These are phyloP conservation scores for Brachionus rubens DNA, from an alignment of 1,140 invertebrate species.

Conservation along the genomic window DNA sequence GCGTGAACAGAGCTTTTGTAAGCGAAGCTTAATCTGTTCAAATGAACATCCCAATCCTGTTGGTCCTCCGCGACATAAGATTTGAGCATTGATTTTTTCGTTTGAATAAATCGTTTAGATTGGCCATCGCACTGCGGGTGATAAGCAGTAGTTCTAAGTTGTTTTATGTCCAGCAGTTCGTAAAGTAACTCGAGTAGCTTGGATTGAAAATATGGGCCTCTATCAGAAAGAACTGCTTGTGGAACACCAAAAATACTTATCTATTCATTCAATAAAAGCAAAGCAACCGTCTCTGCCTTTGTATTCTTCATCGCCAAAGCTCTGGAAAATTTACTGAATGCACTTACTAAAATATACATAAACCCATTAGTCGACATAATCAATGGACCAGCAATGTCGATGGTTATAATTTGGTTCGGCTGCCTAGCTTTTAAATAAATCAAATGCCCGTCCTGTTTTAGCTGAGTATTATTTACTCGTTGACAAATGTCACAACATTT, in stretches of 20 bases:
- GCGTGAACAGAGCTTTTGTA: neutral
- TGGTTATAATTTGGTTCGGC: neutral
- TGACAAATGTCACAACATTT: too few relatives aligned
- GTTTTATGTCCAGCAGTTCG: slow-evolving; percentile 40
- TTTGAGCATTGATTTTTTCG: too few relatives aligned
- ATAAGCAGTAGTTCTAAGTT: slow-evolving; percentile 48
- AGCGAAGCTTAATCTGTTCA: neutral
- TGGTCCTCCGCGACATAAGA: too few relatives aligned
- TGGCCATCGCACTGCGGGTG: slow-evolving; percentile 50
- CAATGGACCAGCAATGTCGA: slow-evolving; percentile 49
- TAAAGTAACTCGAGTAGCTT: slow-evolving; percentile 48
- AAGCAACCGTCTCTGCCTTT: too few relatives aligned
- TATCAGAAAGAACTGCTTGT: slow-evolving; percentile 53
- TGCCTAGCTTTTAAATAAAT: neutral
- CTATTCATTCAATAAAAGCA: too few relatives aligned
- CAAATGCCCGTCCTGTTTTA: neutral
- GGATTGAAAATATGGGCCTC: slow-evolving; percentile 51
- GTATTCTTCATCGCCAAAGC: too few relatives aligned
- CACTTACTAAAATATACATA: slow-evolving; percentile 53
- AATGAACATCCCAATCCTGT: neutral
- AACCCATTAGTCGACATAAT: slow-evolving; percentile 47
- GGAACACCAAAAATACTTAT: slow-evolving; percentile 51
- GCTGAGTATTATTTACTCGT: too few relatives aligned
- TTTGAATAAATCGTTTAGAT: slow-evolving; percentile 1
- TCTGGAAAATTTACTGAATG: too few relatives aligned